These are phyloP conservation scores for Lamellibrachia columna DNA, from an alignment of 2,888 invertebrate genomes.

Conservation along the genomic window DNA sequence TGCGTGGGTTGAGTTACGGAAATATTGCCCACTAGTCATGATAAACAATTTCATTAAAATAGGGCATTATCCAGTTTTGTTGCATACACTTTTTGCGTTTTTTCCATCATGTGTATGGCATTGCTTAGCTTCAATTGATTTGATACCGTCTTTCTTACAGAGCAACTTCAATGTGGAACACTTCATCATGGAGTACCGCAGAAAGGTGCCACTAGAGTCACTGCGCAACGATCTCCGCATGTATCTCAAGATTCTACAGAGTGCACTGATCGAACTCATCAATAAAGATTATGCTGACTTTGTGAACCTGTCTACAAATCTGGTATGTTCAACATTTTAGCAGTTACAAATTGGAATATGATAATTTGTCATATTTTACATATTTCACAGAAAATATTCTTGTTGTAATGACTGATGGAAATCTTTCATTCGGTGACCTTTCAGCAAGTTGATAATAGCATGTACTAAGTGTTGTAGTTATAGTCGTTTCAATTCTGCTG, in stretches of 20 bases:
- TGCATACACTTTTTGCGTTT: not conserved
- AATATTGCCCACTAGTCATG: too few species aligned
- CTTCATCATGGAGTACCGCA: conserved; percentile 79
- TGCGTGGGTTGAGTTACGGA: too few species aligned
- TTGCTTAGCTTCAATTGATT: not conserved
- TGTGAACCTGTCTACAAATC: conserved; percentile 93
- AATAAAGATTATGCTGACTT: conserved; percentile 98
- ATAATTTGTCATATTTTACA: not conserved
- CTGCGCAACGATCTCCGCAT: conserved; percentile 89
- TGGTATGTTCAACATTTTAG: conserved; percentile 68
- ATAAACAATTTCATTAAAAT: too few species aligned
- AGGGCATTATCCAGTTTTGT: too few species aligned
- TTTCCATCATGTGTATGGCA: not conserved
- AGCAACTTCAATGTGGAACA: conserved; percentile 91
- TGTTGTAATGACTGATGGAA: not conserved
- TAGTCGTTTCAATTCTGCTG: not conserved
- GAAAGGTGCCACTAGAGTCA: conserved; percentile 81
- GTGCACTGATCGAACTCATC: conserved; percentile 95
- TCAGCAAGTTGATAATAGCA: not conserved
- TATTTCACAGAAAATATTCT: not conserved
- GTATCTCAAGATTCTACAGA: conserved; percentile 88
- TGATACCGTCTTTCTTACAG: conserved; percentile 70
- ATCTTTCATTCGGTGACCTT: not conserved
- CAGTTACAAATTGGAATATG: not conserved
- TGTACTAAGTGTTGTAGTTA: not conserved